These are phyloP conservation scores for Pseudomyrmex flavicornis DNA, from an alignment of 1,140 invertebrate genomes.

Conservation along the genomic window DNA sequence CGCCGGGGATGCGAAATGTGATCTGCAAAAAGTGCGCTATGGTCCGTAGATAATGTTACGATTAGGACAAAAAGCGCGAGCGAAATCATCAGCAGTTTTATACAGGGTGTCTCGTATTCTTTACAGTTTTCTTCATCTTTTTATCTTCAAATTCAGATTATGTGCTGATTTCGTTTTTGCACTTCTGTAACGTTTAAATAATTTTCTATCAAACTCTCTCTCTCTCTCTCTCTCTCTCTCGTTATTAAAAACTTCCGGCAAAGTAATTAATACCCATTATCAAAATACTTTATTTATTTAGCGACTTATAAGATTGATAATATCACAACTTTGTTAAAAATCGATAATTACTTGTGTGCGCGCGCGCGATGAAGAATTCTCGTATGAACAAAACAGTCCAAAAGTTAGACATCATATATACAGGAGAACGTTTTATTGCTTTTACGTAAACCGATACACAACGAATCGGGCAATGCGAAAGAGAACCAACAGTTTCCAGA, in stretches of 20 bases:
- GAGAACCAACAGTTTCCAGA: constrained; percentile 55
- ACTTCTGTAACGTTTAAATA: no score
- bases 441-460: constrained; percentile 57
- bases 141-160: no score
- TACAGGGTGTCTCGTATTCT: constrained; percentile 35
- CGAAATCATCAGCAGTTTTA: constrained; percentile 29
- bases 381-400: background rate
- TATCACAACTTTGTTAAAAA: no score
- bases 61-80: constrained; percentile 60
- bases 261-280: no score
- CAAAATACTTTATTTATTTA: background rate
- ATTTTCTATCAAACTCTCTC: no score
- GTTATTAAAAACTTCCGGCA: no score
- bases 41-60: constrained; percentile 67
- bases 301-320: background rate
- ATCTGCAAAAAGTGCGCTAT: constrained; percentile 67
- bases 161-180: no score
- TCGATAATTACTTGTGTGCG: no score
- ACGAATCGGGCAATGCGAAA: constrained; percentile 52
- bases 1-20: constrained; percentile 67
- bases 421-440: constrained; percentile 47
- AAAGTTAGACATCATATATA: constrained; percentile 48
- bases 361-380: no score
- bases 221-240: no score
- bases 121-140: background rate